phyloP scores from a whole-genome alignment of 2,888 invertebrate genomes.

The Lasius fuliginosus region DNA sequence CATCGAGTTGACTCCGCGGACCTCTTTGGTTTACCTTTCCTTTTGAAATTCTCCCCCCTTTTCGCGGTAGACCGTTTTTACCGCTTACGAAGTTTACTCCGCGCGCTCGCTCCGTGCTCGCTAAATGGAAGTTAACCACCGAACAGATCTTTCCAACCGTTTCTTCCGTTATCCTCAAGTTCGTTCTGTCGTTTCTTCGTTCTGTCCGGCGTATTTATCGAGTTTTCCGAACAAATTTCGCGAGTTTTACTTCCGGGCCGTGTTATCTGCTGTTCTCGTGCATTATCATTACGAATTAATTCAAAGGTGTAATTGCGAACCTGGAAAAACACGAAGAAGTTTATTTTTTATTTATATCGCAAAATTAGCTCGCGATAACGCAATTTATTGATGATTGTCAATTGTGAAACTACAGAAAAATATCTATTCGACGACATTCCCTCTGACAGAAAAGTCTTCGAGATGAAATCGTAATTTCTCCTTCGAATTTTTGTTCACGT shows the following conservation, averaged over 20 bases:
- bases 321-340: not conserved
- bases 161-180: constrained; percentile 60
- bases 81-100: constrained; percentile 70
- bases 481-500: constrained; percentile 10
- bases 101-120: constrained; percentile 44
- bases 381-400: not conserved
- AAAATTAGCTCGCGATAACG: not conserved
- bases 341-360: not conserved
- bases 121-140: constrained; percentile 69
- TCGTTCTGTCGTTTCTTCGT: constrained; percentile 40
- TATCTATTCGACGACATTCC: not conserved
- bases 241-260: constrained; percentile 4
- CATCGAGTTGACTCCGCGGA: constrained; percentile 69
- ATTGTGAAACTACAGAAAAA: not conserved
- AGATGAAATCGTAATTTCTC: constrained; percentile 10
- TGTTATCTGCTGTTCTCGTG: not conserved
- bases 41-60: constrained; percentile 70
- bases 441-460: not conserved
- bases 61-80: constrained; percentile 64
- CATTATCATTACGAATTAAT: not conserved
- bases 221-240: constrained; percentile 44
- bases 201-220: constrained; percentile 35
- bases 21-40: constrained; percentile 75
- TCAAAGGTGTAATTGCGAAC: constrained; percentile 1
- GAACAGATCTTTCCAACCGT: constrained; percentile 65